These are phyloP conservation scores for Lerema accius DNA, from an alignment of 1,140 invertebrate genomes.

Conservation along the genomic window DNA sequence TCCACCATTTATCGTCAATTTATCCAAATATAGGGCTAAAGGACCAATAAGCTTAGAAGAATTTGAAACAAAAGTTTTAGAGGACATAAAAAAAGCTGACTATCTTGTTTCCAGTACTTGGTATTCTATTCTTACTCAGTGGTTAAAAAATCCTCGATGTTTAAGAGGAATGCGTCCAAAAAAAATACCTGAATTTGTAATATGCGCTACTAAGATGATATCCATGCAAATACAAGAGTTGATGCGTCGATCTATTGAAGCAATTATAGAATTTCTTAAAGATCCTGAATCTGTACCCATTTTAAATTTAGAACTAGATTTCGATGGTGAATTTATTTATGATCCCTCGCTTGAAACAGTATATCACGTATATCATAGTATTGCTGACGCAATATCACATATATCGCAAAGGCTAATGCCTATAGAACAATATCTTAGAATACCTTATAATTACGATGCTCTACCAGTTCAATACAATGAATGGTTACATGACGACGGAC, in stretches of 20 bases:
- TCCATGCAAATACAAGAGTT: slow-evolving; percentile 80
- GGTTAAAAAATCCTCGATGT: slow-evolving; percentile 75
- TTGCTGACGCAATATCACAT: slow-evolving; percentile 72
- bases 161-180: slow-evolving; percentile 66
- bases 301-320: slow-evolving; percentile 73
- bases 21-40: slow-evolving; percentile 78
- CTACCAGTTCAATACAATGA: slow-evolving; percentile 74
- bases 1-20: slow-evolving; percentile 82
- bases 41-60: slow-evolving; percentile 73
- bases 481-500: slow-evolving; percentile 70
- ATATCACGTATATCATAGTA: slow-evolving; percentile 69
- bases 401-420: slow-evolving; percentile 79
- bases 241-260: slow-evolving; percentile 77
- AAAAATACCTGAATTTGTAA: slow-evolving; percentile 64
- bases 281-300: slow-evolving; percentile 67
- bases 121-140: slow-evolving; percentile 69
- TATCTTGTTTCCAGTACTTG: slow-evolving; percentile 77
- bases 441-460: slow-evolving; percentile 66
- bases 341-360: slow-evolving; percentile 75
- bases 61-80: slow-evolving; percentile 72
- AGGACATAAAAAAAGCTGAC: slow-evolving; percentile 76
- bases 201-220: slow-evolving; percentile 75
- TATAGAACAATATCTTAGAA: slow-evolving; percentile 77
- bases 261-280: slow-evolving; percentile 63
- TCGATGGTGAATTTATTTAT: slow-evolving; percentile 77